Conservation (phyloP, 1,140 invertebrate species). For the Amphibalanus amphitrite region DNA sequence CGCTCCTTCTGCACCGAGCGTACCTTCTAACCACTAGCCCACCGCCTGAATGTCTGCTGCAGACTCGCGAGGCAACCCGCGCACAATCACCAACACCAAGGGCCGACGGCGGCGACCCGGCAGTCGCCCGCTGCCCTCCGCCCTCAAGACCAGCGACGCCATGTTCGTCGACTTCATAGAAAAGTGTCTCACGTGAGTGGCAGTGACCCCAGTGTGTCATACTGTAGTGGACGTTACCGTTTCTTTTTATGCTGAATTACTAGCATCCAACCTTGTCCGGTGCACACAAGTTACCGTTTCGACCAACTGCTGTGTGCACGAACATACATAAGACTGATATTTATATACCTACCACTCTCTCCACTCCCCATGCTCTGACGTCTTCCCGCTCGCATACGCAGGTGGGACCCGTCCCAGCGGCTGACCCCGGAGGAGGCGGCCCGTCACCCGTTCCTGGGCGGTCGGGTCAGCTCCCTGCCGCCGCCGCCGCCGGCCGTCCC, state of each 20-base stretch:
- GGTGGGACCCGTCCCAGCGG: conserved; percentile 83
- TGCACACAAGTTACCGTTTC: conserved; percentile 18
- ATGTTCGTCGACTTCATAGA: conserved; percentile 86
- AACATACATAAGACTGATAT: too few species aligned
- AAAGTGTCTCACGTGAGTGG: conserved; percentile 70
- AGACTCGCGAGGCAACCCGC: conserved; percentile 78
- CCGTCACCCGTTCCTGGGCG: conserved; percentile 30
- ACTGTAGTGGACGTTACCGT: conserved; percentile 7
- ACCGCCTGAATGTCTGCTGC: too few species aligned
- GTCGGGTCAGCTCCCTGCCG: conserved; percentile 2
- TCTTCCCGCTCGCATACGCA: too few species aligned
- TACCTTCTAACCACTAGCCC: too few species aligned
- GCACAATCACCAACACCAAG: conserved; percentile 81
- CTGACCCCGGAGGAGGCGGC: conserved; percentile 75
- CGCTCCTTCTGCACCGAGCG: too few species aligned
- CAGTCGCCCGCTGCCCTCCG: conserved; percentile 55
- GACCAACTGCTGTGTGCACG: too few species aligned
- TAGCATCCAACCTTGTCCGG: conserved; percentile 9
- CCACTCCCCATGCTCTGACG: too few species aligned
- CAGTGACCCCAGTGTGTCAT: background rate
- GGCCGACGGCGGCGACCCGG: conserved; percentile 70
- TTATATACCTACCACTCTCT: too few species aligned
- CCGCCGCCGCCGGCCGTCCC: conserved; percentile 15
- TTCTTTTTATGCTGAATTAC: conserved; percentile 16
- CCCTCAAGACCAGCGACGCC: conserved; percentile 65